These are phyloP conservation scores for Magallana ariakensis DNA, from an alignment of 1,140 invertebrate genomes.

Conservation along the genomic window DNA sequence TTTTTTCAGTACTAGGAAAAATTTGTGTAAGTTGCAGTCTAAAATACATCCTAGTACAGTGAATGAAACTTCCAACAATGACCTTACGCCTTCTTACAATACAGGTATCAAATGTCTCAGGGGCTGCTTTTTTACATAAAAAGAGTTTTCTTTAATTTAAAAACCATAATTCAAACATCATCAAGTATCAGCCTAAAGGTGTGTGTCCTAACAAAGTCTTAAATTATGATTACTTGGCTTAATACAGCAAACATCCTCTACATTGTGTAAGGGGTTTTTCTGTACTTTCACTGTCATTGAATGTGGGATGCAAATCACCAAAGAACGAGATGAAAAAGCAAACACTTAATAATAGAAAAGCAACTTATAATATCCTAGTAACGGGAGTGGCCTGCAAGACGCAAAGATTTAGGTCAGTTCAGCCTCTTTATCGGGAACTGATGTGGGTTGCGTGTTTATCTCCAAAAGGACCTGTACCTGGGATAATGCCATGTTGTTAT, in stretches of 20 bases:
- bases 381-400: neutral
- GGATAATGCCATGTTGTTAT: constrained; percentile 24
- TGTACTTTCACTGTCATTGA: neutral
- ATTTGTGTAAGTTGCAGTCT: neutral
- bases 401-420: neutral
- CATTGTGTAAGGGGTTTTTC: neutral
- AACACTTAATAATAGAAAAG: constrained; percentile 17
- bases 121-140: neutral
- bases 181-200: neutral
- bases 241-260: neutral
- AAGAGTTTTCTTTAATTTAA: neutral
- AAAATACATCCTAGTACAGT: neutral
- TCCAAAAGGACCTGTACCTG: constrained; percentile 4
- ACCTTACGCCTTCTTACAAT: neutral
- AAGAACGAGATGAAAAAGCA: neutral
- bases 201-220: neutral
- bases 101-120: neutral
- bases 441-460: constrained; percentile 22
- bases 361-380: neutral
- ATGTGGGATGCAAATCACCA: neutral
- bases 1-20: neutral
- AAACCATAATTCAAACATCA: neutral
- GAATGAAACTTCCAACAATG: neutral
- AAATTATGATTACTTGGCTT: constrained; percentile 1
- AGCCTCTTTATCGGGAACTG: constrained; percentile 26